Base-by-base conservation (phyloP, 1,140 invertebrate genomes). In the Ceratosolen fusciceps region DNA sequence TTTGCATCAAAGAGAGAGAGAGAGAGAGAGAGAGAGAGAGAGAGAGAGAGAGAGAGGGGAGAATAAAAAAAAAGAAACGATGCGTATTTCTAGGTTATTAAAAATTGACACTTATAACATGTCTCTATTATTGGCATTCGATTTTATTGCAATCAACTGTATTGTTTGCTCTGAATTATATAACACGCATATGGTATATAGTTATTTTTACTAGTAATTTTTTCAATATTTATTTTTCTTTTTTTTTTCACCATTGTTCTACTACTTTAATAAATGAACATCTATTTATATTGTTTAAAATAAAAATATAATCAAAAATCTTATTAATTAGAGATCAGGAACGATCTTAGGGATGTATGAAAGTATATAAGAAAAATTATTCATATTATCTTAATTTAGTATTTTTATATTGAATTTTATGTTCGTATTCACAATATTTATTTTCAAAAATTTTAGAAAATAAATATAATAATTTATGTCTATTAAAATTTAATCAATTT, bases 1-100 rank as follows among this genome's bases (percentile, higher is more conserved):
- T 80, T 73, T 77, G 68, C 54, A n/a, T 74, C 43, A 7, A 19
- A 8, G n/a, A n/a, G n/a, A n/a, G n/a, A n/a, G n/a, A n/a, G n/a
- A n/a, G n/a, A n/a, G n/a, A n/a, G n/a, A n/a, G n/a, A n/a, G n/a
- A n/a, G n/a, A n/a, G n/a, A n/a, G n/a, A n/a, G n/a, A n/a, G n/a
- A n/a, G n/a, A n/a, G n/a, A n/a, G n/a, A n/a, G n/a, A n/a, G n/a
- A n/a, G n/a, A n/a, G n/a, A n/a, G n/a, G 3, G 21, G 1, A 65
- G 24, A 43, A 26, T 12, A 26, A 39, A 14, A 37, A 31, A 75
- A 68, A 56, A 1, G 19, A 21, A 29, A 39, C 9, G 4, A 14
- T 12, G 24, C 43, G 12, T 37, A 37, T 68, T 43, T 56, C 29
- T 88, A 85, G 21, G 87, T 88, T 74, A 72, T 78, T 74, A 75